Evolutionary conservation across 2,888 invertebrate genomes (phyloP), one percentile per base, ranked within the genome.

Genomic region (Serrognathus titanus): DNA sequence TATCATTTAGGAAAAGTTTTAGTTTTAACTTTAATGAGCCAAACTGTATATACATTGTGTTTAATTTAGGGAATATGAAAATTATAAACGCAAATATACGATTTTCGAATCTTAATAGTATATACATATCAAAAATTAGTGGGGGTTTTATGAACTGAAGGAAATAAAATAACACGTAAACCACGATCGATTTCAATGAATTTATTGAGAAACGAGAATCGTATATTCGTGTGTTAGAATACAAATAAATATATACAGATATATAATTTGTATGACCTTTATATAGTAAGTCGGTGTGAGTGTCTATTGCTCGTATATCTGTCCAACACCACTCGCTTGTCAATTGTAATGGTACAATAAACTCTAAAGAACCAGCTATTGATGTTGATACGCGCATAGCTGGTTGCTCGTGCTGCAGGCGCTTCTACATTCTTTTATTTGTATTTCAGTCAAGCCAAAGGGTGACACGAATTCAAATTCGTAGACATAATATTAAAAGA

Each of bases 311-410:
- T 63, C 61, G 64, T 69, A 61, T 69, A 66, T 70, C 70, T 74
- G 74, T 72, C 73, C 73, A 73, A 72, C 71, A 70, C 68, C 72
- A 74, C 71, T 67, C 65, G 73, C 74, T 75, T 73, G 75, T 75
- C 75, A 75, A 75, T 75, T 72, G 70, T 68, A 70, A 67, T 62
- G 65, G 71, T 73, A 75, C 75, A 75, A 75, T 75, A 75, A 70
- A 72, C 69, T 67, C 68, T 68, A 66, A 68, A 66, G 61, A 55
- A 57, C 53, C 53, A 58, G 58, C 58, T 58, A 54, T 53, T 50
- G 58, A 53, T 54, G 51, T 38, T 43, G 51, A 51, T 57, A 35
- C 49, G 57, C 49, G 45, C 45, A 51, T 24, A 31, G 58, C 59
- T 64, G 62, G 63, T 63, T 59, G 64, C 63, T 65, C 63, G 59